A percentile compares a stretch with the other conserved stretches of the same genome.
Evolutionary conservation across 1,140 invertebrate species (phyloP).

Genomic region (Trachymyrmex cornetzi): DNA sequence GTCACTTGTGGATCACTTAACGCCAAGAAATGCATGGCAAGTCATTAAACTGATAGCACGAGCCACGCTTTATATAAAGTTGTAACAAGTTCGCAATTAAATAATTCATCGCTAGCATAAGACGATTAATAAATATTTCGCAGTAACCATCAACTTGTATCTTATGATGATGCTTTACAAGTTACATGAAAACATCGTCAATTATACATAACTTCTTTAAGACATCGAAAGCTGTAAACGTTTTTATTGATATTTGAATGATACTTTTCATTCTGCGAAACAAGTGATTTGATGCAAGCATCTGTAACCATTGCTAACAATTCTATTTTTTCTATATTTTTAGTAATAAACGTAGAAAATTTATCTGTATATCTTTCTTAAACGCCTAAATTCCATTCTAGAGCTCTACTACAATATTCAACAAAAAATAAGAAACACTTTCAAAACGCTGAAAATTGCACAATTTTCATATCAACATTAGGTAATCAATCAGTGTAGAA

Average conservation of each 20-base stretch:
- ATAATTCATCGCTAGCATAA: background rate
- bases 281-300: too few species aligned
- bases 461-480: too few species aligned
- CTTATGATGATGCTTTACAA: background rate
- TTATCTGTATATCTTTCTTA: background rate
- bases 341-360: background rate
- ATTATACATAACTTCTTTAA: too few species aligned
- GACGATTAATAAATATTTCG: constrained; percentile 33
- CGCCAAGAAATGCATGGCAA: background rate
- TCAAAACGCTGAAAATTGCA: too few species aligned
- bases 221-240: too few species aligned
- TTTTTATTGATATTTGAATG: too few species aligned
- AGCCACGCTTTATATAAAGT: background rate
- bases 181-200: too few species aligned
- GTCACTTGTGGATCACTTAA: constrained; percentile 55
- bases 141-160: background rate
- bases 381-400: too few species aligned
- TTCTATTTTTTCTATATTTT: background rate
- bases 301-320: background rate
- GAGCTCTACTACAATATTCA: too few species aligned
- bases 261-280: too few species aligned
- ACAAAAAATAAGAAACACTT: too few species aligned
- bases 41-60: constrained; percentile 33
- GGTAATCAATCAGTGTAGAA: too few species aligned
- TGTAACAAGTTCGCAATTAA: constrained; percentile 15